Evolutionary conservation across 1,140 invertebrate species (phyloP).

Genomic region (Drosophila repletoides): DNA sequence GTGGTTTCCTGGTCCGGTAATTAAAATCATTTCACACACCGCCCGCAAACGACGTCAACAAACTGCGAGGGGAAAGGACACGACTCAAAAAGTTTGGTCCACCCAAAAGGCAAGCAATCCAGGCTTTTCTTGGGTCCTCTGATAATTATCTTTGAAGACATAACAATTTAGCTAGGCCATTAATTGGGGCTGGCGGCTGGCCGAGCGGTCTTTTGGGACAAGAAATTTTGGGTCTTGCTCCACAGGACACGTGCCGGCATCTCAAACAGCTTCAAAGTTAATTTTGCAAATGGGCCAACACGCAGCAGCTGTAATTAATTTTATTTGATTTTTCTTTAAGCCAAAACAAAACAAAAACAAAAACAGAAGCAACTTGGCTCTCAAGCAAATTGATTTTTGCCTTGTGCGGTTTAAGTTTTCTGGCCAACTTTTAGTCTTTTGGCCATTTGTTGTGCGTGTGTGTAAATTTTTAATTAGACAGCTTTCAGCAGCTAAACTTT

Average conservation of each 20-base stretch:
- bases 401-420: constrained; percentile 44
- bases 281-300: constrained; percentile 73
- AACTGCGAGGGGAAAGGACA: constrained; percentile 37
- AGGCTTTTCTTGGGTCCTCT: too few species aligned
- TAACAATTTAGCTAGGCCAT: constrained; percentile 79
- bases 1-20: constrained; percentile 37
- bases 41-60: constrained; percentile 65
- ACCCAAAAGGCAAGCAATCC: too few species aligned
- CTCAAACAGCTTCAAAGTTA: constrained; percentile 51
- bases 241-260: constrained; percentile 58
- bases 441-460: constrained; percentile 33
- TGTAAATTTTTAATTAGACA: constrained; percentile 74
- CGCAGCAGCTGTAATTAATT: constrained; percentile 73
- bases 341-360: constrained; percentile 43
- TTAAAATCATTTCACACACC: constrained; percentile 81
- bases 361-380: constrained; percentile 73
- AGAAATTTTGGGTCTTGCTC: constrained; percentile 26
- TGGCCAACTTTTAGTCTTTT: background rate
- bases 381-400: constrained; percentile 71
- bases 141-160: constrained; percentile 80
- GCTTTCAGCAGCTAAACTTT: constrained; percentile 70
- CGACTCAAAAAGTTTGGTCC: constrained; percentile 11
- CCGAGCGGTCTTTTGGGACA: constrained; percentile 36
- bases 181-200: constrained; percentile 69
- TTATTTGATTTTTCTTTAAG: constrained; percentile 67